Evolutionary conservation across 2,797 vertebrate genomes (phyloP).

Genomic region (Bucorvus abyssinicus): DNA sequence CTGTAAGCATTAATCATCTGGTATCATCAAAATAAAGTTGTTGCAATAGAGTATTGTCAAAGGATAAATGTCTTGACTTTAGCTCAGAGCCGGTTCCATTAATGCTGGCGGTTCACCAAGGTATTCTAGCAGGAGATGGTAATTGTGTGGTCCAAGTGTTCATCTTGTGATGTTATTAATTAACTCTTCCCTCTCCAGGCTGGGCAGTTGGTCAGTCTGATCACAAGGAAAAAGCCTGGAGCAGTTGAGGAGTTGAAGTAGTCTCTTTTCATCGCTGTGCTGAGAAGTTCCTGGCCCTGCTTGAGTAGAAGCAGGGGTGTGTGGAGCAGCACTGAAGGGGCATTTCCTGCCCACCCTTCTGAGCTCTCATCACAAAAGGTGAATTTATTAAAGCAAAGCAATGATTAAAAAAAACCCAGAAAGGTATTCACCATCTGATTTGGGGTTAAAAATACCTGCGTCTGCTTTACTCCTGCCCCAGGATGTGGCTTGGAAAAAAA

Average conservation of each 20-base stretch:
- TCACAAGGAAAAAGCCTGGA: neutral
- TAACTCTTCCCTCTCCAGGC: neutral
- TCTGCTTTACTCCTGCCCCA: neutral
- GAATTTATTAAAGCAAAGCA: neutral
- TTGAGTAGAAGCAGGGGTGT: neutral
- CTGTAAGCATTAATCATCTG: conserved; percentile 49
- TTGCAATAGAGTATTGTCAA: neutral
- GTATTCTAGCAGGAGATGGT: neutral
- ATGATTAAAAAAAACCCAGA: neutral
- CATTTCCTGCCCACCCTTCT: neutral
- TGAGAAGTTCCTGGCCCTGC: neutral
- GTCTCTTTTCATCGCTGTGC: neutral
- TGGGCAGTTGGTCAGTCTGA: neutral
- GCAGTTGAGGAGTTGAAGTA: neutral
- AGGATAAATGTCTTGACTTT: neutral
- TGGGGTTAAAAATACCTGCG: neutral
- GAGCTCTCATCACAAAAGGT: neutral
- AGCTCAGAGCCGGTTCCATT: neutral
- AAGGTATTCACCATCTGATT: neutral
- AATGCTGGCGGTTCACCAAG: neutral
- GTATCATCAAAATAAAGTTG: conserved; percentile 43
- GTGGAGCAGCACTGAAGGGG: neutral
- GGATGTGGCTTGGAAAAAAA: neutral
- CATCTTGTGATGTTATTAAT: neutral
- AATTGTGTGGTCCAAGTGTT: neutral